Percentiles rank a stretch among this genome's conserved stretches.
These are phyloP conservation scores for Rhynchomys soricoides DNA, from an alignment of 2,113 vertebrate genomes.

Conservation along the genomic window DNA sequence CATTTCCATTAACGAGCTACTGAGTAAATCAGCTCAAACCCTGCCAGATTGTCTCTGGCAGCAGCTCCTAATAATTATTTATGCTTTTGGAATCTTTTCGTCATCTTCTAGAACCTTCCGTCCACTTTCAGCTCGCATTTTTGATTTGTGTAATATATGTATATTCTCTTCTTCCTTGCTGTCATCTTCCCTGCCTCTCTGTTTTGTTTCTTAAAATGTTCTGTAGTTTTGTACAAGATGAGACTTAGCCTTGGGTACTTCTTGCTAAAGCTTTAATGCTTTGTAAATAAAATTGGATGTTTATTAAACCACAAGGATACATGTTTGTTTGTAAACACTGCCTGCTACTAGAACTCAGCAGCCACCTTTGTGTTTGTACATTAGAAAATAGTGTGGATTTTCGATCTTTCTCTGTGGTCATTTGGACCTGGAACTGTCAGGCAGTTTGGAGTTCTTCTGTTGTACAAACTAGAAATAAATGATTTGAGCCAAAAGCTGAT, in stretches of 20 bases:
- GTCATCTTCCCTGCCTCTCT: neutral
- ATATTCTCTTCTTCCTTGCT: constrained; percentile 54
- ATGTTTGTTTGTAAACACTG: constrained; percentile 51
- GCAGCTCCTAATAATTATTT: constrained; percentile 70
- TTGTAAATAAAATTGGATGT: constrained; percentile 88
- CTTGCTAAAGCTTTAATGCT: constrained; percentile 82
- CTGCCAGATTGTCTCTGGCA: constrained; percentile 48
- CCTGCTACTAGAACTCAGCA: neutral
- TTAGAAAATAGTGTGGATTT: neutral
- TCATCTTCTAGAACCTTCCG: neutral
- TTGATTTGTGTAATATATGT: constrained; percentile 78
- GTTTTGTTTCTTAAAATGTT: constrained; percentile 70
- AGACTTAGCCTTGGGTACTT: constrained; percentile 76
- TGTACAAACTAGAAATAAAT: constrained; percentile 13
- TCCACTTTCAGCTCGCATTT: constrained; percentile 1
- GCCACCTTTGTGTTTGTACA: neutral
- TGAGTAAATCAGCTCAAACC: constrained; percentile 22
- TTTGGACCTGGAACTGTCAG: neutral
- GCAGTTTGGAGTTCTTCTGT: neutral
- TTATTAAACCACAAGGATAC: constrained; percentile 80
- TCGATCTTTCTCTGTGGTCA: neutral
- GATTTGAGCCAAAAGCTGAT: neutral
- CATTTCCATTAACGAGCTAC: constrained; percentile 10
- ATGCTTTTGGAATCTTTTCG: constrained; percentile 32
- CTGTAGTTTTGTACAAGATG: constrained; percentile 83